Evolutionary conservation across 2,888 invertebrate species (phyloP).

Genomic region (Megastigmus dorsalis): DNA sequence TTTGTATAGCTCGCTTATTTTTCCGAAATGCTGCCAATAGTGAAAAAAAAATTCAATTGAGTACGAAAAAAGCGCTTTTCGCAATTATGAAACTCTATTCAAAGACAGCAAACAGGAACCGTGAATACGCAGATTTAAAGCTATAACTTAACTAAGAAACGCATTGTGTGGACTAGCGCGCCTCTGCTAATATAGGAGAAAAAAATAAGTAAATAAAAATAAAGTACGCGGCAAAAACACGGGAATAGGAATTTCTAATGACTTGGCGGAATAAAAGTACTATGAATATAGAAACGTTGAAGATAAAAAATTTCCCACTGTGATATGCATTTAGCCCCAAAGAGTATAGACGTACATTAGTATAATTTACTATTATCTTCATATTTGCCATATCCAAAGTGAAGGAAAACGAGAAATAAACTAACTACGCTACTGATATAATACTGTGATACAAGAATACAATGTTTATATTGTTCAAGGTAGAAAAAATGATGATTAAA

Average conservation of each 20-base stretch:
- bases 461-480: constrained; percentile 70
- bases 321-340: constrained; percentile 74
- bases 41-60: constrained; percentile 42
- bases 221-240: constrained; percentile 44
- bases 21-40: constrained; percentile 55
- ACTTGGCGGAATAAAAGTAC: constrained; percentile 56
- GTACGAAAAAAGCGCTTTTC: constrained; percentile 55
- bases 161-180: constrained; percentile 61
- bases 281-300: constrained; percentile 59
- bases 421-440: constrained; percentile 69
- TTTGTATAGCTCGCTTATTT: constrained; percentile 66
- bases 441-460: constrained; percentile 73
- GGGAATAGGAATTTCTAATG: constrained; percentile 46
- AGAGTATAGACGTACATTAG: constrained; percentile 73
- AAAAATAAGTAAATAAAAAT: constrained; percentile 53
- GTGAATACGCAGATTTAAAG: constrained; percentile 27
- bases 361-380: constrained; percentile 72
- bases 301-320: constrained; percentile 67
- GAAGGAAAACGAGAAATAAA: constrained; percentile 61
- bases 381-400: constrained; percentile 73
- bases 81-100: constrained; percentile 53
- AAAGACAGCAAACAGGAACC: neutral
- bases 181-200: constrained; percentile 63
- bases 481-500: constrained; percentile 61
- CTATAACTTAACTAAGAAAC: constrained; percentile 43